Evolutionary conservation across 2,113 vertebrate genomes (phyloP), one percentile per base, ranked within the genome.

Genomic region (Chascanopsetta lugubris): DNA sequence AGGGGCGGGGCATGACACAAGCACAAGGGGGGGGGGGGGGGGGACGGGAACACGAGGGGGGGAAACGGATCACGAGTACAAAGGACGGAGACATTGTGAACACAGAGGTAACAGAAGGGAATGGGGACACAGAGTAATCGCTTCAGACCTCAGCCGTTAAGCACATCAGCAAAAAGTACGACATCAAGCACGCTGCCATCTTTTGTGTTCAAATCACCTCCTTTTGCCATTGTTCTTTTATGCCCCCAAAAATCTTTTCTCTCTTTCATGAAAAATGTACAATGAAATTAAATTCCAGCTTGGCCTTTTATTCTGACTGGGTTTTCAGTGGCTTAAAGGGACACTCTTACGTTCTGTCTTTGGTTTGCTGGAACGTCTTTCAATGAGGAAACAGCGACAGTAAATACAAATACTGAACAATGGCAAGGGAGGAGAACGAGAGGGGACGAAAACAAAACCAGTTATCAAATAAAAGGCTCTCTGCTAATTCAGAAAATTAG

Each of bases 261-360:
- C 58, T 71, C 50, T 57, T 68, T 63, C 49, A 55, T 72, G 72
- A 69, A 67, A 87, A 83, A 84, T 80, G 61, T 75, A 82, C 75
- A 88, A 30, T 59, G 56, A 59, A 72, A 72, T 49, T 27, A 49
- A 66, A 48, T 32, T 80, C 72, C 69, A 82, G 64, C 78, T 79
- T 84, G 77, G 75, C 74, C 77, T 87, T 30, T 74, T 77, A 76
- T 75, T 76, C 77, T 76, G 80, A 80, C 87, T 83, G 70, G 79
- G 72, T 82, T 86, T 80, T 83, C 70, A 66, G 80, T 63, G 26
- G 72, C 81, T 89, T 90, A 86, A 92, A 92, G 90, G 91, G 84
- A 90, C 88, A 86, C 87, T 90, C 87, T 86, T 81, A 85, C 66
- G 50, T 61, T 90, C 88, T 69, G 88, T 91, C 91, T 93, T 93